These are phyloP conservation scores for Lordiphosa clarofinis DNA, from an alignment of 1,140 invertebrate species.

Conservation along the genomic window DNA sequence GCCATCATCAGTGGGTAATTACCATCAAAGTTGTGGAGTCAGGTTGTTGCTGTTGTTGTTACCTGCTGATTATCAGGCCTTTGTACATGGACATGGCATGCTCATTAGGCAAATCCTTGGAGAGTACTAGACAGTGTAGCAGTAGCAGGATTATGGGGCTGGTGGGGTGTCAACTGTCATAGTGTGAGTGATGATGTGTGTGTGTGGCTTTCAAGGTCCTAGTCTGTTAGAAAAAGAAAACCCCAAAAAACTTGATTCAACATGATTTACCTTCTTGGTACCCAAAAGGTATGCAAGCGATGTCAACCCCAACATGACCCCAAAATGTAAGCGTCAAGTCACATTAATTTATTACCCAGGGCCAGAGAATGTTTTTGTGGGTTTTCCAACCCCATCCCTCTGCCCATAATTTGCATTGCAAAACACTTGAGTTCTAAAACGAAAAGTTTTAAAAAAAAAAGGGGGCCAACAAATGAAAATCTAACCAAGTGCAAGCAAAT, in stretches of 20 bases:
- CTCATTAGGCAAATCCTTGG: conserved; percentile 71
- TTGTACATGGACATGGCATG: conserved; percentile 49
- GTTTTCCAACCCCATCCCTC: background rate
- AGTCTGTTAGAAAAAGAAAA: background rate
- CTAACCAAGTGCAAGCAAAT: too few species aligned
- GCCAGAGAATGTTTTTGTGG: conserved; percentile 18
- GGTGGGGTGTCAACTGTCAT: background rate
- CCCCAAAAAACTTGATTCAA: conserved; percentile 4
- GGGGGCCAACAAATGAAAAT: too few species aligned
- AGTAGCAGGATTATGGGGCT: too few species aligned
- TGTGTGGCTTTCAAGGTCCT: background rate
- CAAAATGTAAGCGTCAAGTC: conserved; percentile 32
- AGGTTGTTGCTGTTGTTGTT: conserved; percentile 5
- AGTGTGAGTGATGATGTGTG: conserved; percentile 32
- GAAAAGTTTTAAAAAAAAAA: too few species aligned
- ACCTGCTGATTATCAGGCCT: conserved; percentile 41
- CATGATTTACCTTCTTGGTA: conserved; percentile 37
- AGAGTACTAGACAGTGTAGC: conserved; percentile 41
- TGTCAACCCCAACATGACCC: conserved; percentile 43
- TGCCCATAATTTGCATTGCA: background rate
- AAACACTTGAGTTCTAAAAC: too few species aligned
- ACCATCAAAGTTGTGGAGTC: conserved; percentile 25
- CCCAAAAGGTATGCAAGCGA: conserved; percentile 25
- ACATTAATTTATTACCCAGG: conserved; percentile 34
- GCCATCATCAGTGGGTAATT: conserved; percentile 43